Evolutionary conservation across 2,888 invertebrate species (phyloP).

Genomic region (Scaptomyza caliginosa): DNA sequence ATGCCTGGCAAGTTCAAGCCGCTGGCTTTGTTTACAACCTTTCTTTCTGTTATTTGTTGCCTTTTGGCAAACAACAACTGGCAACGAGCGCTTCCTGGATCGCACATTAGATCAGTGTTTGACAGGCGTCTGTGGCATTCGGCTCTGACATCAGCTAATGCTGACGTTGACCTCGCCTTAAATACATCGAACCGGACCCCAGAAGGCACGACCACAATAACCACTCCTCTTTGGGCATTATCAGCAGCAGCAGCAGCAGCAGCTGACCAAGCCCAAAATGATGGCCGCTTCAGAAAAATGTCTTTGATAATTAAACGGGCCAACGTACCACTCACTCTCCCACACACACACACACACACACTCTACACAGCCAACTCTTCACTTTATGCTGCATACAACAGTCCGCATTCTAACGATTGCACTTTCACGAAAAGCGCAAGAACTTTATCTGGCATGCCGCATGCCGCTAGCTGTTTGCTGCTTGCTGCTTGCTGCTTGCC

Average conservation of each 20-base stretch:
- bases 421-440: conserved; percentile 75
- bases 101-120: conserved; percentile 69
- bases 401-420: conserved; percentile 75
- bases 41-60: neutral
- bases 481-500: conserved; percentile 26
- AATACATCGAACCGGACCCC: conserved; percentile 47
- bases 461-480: conserved; percentile 34
- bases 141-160: conserved; percentile 26
- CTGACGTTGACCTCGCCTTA: conserved; percentile 68
- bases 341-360: conserved; percentile 6
- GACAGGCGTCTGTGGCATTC: conserved; percentile 41
- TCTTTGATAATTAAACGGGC: conserved; percentile 77
- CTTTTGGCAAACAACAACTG: conserved; percentile 53
- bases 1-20: conserved; percentile 20
- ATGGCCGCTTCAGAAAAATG: conserved; percentile 63
- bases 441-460: conserved; percentile 73
- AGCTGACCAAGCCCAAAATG: conserved; percentile 63
- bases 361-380: conserved; percentile 4
- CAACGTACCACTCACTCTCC: conserved; percentile 31
- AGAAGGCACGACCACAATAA: conserved; percentile 10
- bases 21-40: conserved; percentile 26
- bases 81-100: conserved; percentile 69
- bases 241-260: conserved; percentile 30
- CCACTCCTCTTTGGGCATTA: conserved; percentile 58
- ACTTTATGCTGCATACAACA: conserved; percentile 6